These are phyloP conservation scores for Halotydeus destructor DNA, from an alignment of 1,140 invertebrate species.

Conservation along the genomic window DNA sequence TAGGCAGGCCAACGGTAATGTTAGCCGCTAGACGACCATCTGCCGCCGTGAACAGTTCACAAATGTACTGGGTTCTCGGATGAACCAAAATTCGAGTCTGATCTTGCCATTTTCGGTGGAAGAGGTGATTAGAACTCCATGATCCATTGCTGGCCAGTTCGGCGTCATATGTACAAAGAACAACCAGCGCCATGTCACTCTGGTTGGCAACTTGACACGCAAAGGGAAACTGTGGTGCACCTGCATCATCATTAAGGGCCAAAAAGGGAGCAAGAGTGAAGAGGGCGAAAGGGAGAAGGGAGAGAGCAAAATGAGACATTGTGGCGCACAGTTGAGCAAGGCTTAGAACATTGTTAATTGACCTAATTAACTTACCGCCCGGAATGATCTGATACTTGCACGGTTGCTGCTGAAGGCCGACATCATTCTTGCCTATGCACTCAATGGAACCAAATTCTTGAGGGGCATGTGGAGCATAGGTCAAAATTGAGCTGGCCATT, in stretches of 20 bases:
- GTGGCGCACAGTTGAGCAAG: background rate
- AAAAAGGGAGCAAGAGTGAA: background rate
- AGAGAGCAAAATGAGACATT: background rate
- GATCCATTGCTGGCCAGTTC: background rate
- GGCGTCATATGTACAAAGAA: constrained; percentile 7
- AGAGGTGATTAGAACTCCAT: background rate
- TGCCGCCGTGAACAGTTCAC: background rate
- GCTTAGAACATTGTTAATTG: background rate
- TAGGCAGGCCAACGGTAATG: background rate
- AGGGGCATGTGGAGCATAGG: constrained; percentile 6
- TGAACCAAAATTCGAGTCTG: background rate
- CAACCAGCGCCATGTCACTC: constrained; percentile 6
- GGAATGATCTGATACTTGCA: constrained; percentile 21
- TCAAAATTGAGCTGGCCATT: constrained; percentile 7
- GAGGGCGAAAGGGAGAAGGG: background rate
- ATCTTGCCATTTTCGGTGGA: background rate
- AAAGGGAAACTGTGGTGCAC: constrained; percentile 13
- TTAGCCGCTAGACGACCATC: background rate
- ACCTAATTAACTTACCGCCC: constrained; percentile 16
- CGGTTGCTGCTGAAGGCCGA: constrained; percentile 20
- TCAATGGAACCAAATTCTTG: constrained; percentile 17
- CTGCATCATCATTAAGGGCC: background rate
- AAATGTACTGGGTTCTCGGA: background rate
- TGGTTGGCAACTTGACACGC: constrained; percentile 11
- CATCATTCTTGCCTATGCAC: constrained; percentile 21